Base-by-base conservation (phyloP, 2,888 invertebrate species). In the Temnothorax rugatulus region DNA sequence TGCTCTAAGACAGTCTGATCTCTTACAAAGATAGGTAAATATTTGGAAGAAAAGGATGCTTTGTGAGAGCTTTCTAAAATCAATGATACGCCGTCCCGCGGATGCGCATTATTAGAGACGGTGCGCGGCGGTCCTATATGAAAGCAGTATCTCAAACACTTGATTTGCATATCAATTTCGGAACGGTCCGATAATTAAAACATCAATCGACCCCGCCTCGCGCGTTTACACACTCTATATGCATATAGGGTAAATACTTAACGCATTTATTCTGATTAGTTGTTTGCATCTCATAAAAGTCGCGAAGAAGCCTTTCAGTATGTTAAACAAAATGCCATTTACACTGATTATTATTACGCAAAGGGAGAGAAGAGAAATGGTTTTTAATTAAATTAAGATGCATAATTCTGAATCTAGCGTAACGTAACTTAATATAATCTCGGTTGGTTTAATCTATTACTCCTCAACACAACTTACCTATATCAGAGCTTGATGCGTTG, bases 151-250 rank as follows among this genome's bases (percentile, higher is more conserved):
- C 71, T 54, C 64, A 52, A 54, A 74, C 63, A 29, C 75, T 84
- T 63, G 64, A 87, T 86, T 88, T 82, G 82, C 77, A 82, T 84
- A 87, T 81, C 79, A 87, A 82, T 85, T 87, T 79, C 66, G 61
- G 76, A 79, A 82, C 82, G 52, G 15, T 54, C 66, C 54, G 84
- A 87, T 84, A 84, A 88, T 88, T 87, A 88, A 88, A 86, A 88
- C 82, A 74, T 82, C 76, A 77, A 77, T 77, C 76, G 76, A 77
- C 41, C 66, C 21, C n/a, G 52, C 41, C 64, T 34, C 76, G 41
- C n/a, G 25, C 44, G 29, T 29, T 34, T 18, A 4, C 64, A 5
- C 38, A 25, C 25, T 66, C 34, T 54, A 41, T 66, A 66, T 77
- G 52, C 41, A 54, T 52, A 77, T 52, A 41, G 7, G n/a, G 25